Evolutionary conservation across 2,797 vertebrate genomes (phyloP).

Genomic region (Taeniopygia guttata): DNA sequence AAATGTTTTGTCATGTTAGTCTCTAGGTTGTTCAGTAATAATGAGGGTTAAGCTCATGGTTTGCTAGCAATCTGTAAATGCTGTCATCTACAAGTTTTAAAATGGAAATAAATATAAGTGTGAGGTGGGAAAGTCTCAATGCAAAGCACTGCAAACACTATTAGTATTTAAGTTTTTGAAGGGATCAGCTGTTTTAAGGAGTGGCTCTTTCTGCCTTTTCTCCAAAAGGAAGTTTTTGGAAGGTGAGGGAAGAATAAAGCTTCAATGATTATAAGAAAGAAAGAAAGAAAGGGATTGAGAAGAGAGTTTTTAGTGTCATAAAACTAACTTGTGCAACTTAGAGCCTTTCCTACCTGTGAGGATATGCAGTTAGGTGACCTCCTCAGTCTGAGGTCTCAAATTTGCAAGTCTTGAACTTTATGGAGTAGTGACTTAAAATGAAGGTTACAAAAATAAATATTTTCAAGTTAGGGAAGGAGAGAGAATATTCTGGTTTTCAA

Average conservation of each 20-base stretch:
- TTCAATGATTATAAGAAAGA: not conserved
- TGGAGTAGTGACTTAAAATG: not conserved
- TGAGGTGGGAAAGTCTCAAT: not conserved
- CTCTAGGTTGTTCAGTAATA: not conserved
- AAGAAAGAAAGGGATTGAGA: not conserved
- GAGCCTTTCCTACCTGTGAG: not conserved
- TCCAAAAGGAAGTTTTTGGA: not conserved
- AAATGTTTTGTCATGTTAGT: accelerated
- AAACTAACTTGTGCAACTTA: not conserved
- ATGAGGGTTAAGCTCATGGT: not conserved
- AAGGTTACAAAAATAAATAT: not conserved
- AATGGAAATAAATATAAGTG: not conserved
- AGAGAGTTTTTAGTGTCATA: not conserved
- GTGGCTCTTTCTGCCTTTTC: not conserved
- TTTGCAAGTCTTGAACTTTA: not conserved
- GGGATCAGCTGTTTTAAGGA: not conserved
- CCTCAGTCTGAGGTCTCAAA: not conserved
- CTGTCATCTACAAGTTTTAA: not conserved
- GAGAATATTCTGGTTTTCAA: not conserved
- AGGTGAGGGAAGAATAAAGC: not conserved
- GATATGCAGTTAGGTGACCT: not conserved
- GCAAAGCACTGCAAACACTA: not conserved
- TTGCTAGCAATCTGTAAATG: not conserved
- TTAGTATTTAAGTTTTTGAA: not conserved
- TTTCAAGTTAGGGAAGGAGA: not conserved